phyloP scores from a whole-genome alignment of 92 coral and sea anemone species.

The Heliopora coerulea region DNA sequence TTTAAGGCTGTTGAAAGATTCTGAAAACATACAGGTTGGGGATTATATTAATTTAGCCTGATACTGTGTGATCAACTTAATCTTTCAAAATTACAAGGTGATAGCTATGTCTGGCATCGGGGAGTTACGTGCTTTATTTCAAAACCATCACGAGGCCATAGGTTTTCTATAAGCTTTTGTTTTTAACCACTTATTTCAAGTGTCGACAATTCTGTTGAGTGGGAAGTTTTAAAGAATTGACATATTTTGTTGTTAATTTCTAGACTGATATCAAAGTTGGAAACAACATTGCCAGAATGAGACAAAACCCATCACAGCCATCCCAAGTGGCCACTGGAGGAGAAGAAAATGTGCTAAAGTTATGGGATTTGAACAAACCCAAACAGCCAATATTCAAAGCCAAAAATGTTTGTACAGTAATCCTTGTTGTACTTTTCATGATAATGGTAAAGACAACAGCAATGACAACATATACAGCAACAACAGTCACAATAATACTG shows the following conservation, averaged over 20 bases:
- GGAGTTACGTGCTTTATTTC: too few relatives aligned
- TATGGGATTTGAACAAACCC: conserved; percentile 88
- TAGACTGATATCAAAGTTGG: conserved; percentile 85
- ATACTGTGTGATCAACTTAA: too few relatives aligned
- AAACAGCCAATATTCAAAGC: conserved; percentile 81
- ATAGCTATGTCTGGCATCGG: too few relatives aligned
- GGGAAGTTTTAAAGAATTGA: background rate
- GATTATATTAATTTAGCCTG: too few relatives aligned
- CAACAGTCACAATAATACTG: too few relatives aligned
- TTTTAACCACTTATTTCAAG: too few relatives aligned
- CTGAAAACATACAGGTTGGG: conserved; percentile 55
- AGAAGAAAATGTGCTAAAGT: conserved; percentile 77
- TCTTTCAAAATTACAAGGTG: too few relatives aligned
- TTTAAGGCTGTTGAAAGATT: conserved; percentile 58
- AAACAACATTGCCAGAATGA: conserved; percentile 63
- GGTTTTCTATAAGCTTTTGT: too few relatives aligned
- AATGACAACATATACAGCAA: too few relatives aligned
- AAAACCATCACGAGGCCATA: too few relatives aligned
- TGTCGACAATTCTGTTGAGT: too few relatives aligned
- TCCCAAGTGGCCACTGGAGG: conserved; percentile 91
- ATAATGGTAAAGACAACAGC: too few relatives aligned
- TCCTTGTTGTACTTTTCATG: background rate
- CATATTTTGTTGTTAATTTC: background rate
- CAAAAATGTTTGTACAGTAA: conserved; percentile 65
- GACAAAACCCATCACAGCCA: conserved; percentile 57